Evolutionary conservation across 2,888 invertebrate genomes (phyloP), one percentile per base, ranked within the genome.

Genomic region (Nasonia oneida): DNA sequence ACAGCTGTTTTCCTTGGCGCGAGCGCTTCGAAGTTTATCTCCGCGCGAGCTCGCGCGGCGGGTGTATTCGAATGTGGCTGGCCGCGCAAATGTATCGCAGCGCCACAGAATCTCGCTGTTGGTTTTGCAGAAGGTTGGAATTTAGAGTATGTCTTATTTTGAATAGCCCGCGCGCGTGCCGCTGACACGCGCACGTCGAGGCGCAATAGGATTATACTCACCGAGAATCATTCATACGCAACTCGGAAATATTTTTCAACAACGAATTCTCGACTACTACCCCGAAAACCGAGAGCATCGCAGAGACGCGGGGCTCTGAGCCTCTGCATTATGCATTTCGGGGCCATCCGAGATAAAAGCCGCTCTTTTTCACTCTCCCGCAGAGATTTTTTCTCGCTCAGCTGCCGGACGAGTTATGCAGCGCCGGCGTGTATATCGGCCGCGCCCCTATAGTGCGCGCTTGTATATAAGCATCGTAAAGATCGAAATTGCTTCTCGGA

Each of bases 401-500:
- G 12, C 37, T 70, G 37, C 42, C 53, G 47, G n/a, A 2, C 23
- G 74, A 75, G 61, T 73, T 50, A 61, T 64, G 73, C 73, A 74
- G 42, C 57, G 29, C 10, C 33, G 57, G 57, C 42, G 71, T 37
- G 67, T 33, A 47, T 67, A 81, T 81, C 81, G 71, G 77, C 84
- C 84, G 75, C 81, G 67, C 81, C 81, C 81, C 78, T 50, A 67
- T 33, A 70, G 73, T 14, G 33, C 61, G n/a, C 67, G 67, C 33
- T 23, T 23, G 67, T 67, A 23, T 64, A 89, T 91, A 91, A 91
- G 91, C 92, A 91, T 91, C 91, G 91, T 92, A 91, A 91, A 92
- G 90, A 91, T 91, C 90, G 90, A 90, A 91, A 92, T 91, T 91
- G 90, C 89, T 92, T 91, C 92, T 91, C 84, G 89, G 91, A 91